A percentile compares a stretch with the other conserved stretches of the same genome.
phyloP scores from a whole-genome alignment of 2,888 invertebrate genomes.

The Melanostoma mellinum region DNA sequence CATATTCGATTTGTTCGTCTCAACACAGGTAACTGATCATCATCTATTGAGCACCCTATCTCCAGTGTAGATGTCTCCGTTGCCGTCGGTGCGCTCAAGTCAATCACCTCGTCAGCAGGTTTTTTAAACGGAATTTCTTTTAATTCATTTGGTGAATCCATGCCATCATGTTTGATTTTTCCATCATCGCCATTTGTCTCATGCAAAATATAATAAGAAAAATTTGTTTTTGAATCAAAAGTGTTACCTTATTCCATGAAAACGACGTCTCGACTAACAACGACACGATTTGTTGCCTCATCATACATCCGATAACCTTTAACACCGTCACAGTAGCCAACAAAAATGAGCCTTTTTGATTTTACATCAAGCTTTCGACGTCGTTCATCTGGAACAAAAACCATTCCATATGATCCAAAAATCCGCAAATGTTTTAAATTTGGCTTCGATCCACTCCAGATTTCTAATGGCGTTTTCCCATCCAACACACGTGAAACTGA shows the following conservation, averaged over 20 bases:
- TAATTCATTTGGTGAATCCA: too few relatives aligned
- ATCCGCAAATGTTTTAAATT: slow-evolving; percentile 76
- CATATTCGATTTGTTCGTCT: too few relatives aligned
- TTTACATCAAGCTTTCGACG: slow-evolving; percentile 74
- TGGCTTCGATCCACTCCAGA: slow-evolving; percentile 76
- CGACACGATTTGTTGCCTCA: not conserved
- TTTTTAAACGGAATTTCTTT: too few relatives aligned
- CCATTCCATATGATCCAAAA: slow-evolving; percentile 77
- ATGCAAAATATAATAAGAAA: too few relatives aligned
- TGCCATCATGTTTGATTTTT: too few relatives aligned
- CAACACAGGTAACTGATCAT: too few relatives aligned
- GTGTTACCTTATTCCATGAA: slow-evolving; percentile 1
- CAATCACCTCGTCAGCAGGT: too few relatives aligned
- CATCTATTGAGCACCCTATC: too few relatives aligned
- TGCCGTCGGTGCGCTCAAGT: too few relatives aligned
- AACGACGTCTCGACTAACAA: slow-evolving; percentile 1
- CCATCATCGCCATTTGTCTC: too few relatives aligned
- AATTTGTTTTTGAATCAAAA: not conserved
- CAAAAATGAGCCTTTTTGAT: slow-evolving; percentile 3
- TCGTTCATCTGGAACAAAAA: slow-evolving; percentile 77
- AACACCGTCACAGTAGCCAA: slow-evolving; percentile 1
- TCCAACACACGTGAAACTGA: slow-evolving; percentile 9
- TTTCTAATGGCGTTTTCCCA: slow-evolving; percentile 77
- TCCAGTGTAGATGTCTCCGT: too few relatives aligned
- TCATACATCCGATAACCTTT: slow-evolving; percentile 20